Percentiles rank a stretch among this genome's conserved stretches.
phyloP scores from a whole-genome alignment of 2,888 invertebrate genomes.

The Itoplectis maculator region DNA sequence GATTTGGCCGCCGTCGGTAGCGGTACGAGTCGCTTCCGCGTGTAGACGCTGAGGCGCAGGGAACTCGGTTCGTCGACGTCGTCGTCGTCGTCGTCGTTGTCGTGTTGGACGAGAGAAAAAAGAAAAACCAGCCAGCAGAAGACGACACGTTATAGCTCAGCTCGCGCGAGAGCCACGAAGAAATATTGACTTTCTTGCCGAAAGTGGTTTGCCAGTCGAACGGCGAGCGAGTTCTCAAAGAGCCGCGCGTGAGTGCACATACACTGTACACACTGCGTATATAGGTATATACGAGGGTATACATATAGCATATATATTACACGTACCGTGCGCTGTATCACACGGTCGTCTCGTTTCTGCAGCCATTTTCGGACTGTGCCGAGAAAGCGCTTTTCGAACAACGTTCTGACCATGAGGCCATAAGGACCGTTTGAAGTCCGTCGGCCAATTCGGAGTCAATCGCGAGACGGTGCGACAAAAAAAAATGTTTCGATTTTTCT shows the following conservation, averaged over 20 bases:
- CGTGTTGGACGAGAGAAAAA: slow-evolving; percentile 6
- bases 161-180: slow-evolving; percentile 43
- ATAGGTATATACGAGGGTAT: too few relatives aligned
- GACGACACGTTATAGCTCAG: slow-evolving; percentile 10
- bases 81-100: slow-evolving; percentile 24
- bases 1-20: slow-evolving; percentile 8
- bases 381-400: slow-evolving; percentile 42
- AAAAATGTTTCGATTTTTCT: too few relatives aligned
- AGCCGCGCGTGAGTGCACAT: slow-evolving; percentile 47
- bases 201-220: slow-evolving; percentile 62
- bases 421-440: neutral
- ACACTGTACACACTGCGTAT: slow-evolving; percentile 6
- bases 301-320: too few relatives aligned
- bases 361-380: slow-evolving; percentile 40
- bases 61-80: slow-evolving; percentile 5
- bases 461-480: neutral
- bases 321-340: neutral
- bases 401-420: neutral
- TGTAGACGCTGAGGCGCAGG: slow-evolving; percentile 42
- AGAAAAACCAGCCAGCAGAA: slow-evolving; percentile 7
- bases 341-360: slow-evolving; percentile 31
- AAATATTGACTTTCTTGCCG: slow-evolving; percentile 66
- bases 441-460: neutral
- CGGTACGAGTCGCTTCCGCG: slow-evolving; percentile 44
- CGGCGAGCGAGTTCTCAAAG: slow-evolving; percentile 55